Conservation (phyloP, 2,797 vertebrate genomes). For the Pteropus rufus region DNA sequence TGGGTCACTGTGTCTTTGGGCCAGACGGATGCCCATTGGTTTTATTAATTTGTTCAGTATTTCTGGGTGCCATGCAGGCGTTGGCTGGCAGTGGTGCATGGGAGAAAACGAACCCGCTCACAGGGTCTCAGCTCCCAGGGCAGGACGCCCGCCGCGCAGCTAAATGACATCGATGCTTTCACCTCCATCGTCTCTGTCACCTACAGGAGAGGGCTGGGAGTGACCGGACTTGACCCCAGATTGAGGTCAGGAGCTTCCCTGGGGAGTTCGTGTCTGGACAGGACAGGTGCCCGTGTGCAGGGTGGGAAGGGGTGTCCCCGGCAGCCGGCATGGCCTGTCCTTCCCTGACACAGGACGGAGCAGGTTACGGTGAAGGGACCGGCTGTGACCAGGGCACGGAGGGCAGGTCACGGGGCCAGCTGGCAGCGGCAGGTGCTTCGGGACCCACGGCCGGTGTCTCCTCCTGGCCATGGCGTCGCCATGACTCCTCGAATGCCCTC, state of each 20-base stretch:
- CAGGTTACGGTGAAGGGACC: accelerated
- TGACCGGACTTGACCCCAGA: accelerated
- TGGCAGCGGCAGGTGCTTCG: accelerated
- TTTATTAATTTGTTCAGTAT: background rate
- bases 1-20: background rate
- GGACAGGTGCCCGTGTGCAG: accelerated
- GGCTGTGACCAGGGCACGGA: accelerated
- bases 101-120: accelerated
- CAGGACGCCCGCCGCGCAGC: accelerated
- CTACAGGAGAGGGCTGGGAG: background rate
- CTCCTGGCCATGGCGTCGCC: background rate
- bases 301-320: background rate
- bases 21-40: background rate
- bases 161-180: too few relatives aligned
- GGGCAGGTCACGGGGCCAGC: accelerated
- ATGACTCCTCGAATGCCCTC: background rate
- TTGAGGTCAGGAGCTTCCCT: background rate
- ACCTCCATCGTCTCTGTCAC: accelerated
- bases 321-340: accelerated
- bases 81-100: accelerated
- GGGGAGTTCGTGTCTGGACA: accelerated
- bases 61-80: accelerated
- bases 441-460: accelerated
- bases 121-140: too few relatives aligned
- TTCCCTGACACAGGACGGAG: background rate